Conservation (phyloP, 2,888 invertebrate species). For the Notodonta dromedarius region DNA sequence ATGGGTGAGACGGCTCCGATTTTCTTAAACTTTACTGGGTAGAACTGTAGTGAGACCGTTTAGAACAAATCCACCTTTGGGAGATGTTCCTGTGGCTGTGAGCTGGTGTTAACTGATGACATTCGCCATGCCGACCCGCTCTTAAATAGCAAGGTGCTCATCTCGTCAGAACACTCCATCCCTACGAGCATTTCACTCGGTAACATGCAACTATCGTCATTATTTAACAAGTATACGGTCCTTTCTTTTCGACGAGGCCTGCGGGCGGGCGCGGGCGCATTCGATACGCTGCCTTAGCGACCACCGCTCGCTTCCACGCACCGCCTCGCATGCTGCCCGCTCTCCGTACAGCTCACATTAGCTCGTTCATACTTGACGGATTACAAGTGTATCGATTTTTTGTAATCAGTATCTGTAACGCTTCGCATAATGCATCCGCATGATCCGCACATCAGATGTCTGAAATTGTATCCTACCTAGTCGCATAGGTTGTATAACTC, state of each 20-base stretch:
- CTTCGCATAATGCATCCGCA: slow-evolving; percentile 30
- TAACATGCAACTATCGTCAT: slow-evolving; percentile 80
- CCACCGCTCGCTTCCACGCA: slow-evolving; percentile 58
- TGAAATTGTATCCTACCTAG: slow-evolving; percentile 33
- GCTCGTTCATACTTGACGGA: slow-evolving; percentile 23
- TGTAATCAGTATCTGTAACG: slow-evolving; percentile 39
- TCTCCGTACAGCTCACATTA: slow-evolving; percentile 49
- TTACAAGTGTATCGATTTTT: slow-evolving; percentile 27
- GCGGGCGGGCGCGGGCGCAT: slow-evolving; percentile 58
- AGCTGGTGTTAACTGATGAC: slow-evolving; percentile 81
- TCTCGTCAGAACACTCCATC: slow-evolving; percentile 81
- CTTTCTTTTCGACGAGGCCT: slow-evolving; percentile 80
- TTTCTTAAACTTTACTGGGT: slow-evolving; percentile 54
- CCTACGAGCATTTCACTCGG: slow-evolving; percentile 81
- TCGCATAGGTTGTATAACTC: slow-evolving; percentile 26
- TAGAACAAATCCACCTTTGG: slow-evolving; percentile 59
- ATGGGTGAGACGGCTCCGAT: slow-evolving; percentile 50
- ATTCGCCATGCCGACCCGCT: slow-evolving; percentile 78
- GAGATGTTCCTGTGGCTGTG: slow-evolving; percentile 77
- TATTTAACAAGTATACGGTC: slow-evolving; percentile 79
- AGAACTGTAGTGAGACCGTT: slow-evolving; percentile 42
- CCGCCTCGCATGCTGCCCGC: slow-evolving; percentile 28
- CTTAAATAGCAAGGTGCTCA: slow-evolving; percentile 82
- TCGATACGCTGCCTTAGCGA: slow-evolving; percentile 72
- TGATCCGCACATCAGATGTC: slow-evolving; percentile 25